Base-by-base conservation (phyloP, 2,888 invertebrate species). In the Diarsia dahlii region DNA sequence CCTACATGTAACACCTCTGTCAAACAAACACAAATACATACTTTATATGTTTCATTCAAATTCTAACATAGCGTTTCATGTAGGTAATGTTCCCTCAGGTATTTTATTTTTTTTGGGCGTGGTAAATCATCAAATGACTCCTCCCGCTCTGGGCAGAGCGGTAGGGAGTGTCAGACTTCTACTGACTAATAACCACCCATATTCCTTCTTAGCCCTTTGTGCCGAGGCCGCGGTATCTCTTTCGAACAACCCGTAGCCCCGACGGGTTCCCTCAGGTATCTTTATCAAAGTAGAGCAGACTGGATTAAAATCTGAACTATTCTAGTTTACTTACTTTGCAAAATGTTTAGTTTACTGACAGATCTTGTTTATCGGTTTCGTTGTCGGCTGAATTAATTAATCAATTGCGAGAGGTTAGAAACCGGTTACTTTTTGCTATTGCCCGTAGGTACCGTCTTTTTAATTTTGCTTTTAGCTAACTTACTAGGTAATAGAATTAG, bases 251-350 rank as follows among this genome's bases (percentile, higher is more conserved):
- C 39, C 39, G 39, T 4, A 39, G 39, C 39, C 39, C 39, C 4
- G 39, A 6, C 6, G 6, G 4, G 39, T 39, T 39, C 39, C 39
- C 39, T 39, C 39, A 39, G 48, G 60, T 54, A 20, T 15, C 45
- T 62, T 48, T 81, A 23, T 60, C 20, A 52, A 72, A 71, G 58
- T 80, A 15, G 23, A 56, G 45, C 50, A 45, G 20, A 56, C 18
- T 23, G 20, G 23, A 34, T 65, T 15, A 34, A 34, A 63, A 78
- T 62, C 45, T 56, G 13, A 48, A 63, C 20, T 39, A 65, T 64
- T 20, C 52, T 78, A 82, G 50, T 63, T 39, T 66, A 52, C 54
- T 39, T 66, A 52, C 54, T 82, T 77, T 28, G 65, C 46, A 66
- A 65, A 69, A 54, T 46, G 34, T 76, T 69, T 39, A 77, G 64